Base-by-base conservation (phyloP, 92 coral and sea anemone genomes). In the Phymanthus crucifer region DNA sequence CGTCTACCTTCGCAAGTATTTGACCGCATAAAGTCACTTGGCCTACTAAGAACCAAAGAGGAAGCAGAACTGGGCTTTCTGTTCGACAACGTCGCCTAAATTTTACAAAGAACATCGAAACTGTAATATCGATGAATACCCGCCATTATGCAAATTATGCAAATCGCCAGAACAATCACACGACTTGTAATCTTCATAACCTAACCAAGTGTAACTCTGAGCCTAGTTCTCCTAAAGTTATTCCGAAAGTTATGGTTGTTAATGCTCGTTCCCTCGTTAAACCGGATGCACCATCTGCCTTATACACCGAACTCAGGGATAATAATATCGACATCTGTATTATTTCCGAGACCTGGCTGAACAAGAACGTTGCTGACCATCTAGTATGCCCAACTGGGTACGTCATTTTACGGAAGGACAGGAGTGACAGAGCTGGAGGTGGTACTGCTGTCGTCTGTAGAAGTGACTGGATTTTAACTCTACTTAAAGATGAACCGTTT, bases 231-330 rank as follows among this genome's bases (percentile, higher is more conserved):
- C 81, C 87, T 24, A 82, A 75, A 74, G 76, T 74, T 11, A 74
- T 83, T 12, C 86, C 92, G 1, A 80, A 70, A 74, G 71, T 88
- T 35, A 52, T 88, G 76, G 74, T 89, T 2, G 26, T 85, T 37
- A 89, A 86, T 75, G 88, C 88, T 57, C 81, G 93, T 54, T 86
- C 88, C 33, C 36, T 87, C 27, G 89, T 75, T 16, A 86, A 86
- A 86, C 81, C 87, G 29, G 87, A 89, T 43, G 88, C 88, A 31
- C 45, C 68, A 29, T 69, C 90, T 31, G 86, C 91, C 11, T 74
- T 90, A 46, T 81, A 80, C 72, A 83, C 91, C 58, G 91, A 87
- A 12, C 65, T 87, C 27, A 67, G 64, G 43, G 73, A 77, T 26
- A 83, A 90, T 45, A 83, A 84, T 32, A 90, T 72, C 31, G 90